Base-by-base conservation (phyloP, 2,888 invertebrate genomes). In the Malacosoma neustria region DNA sequence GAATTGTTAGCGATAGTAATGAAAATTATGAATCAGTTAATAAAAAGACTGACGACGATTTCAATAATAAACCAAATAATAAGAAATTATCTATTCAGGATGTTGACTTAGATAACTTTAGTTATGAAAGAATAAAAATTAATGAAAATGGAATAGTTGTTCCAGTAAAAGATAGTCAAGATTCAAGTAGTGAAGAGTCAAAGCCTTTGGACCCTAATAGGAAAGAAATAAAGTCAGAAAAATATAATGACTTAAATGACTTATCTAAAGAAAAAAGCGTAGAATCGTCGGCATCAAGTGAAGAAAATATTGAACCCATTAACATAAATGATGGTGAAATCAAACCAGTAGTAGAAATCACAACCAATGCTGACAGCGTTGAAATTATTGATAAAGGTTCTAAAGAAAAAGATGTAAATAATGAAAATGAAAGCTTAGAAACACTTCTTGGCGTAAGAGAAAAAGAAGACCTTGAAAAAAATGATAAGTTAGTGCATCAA, bases 321-420 rank as follows among this genome's bases (percentile, higher is more conserved):
- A 54, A 59, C 15, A 67, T 75, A 34, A 72, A 81, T 46, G 72
- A 76, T 30, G 81, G 62, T 14, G 79, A 80, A 63, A 58, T 80
- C 1, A 79, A 69, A 51, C 82, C 85, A 31, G 84, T 84, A 5
- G 67, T 80, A 12, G 84, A 85, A 66, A 62, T 75, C 12, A 71
- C 70, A 46, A 54, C 55, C 32, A 74, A 76, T 42, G 53, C 47
- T 35, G 63, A 59, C 11, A 66, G 59, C 43, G 47, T 38, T 29
- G 71, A 70, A 39, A 62, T 61, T 11, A 48, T 40, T 33, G 60
- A 58, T 37, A 63, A 62, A 46, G 52, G 46, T 35, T 43, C 32
- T 11, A 55, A 57, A 39, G 51, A 51, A 38, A 66, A 55, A 32
- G 46, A 46, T 33, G 31, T 43, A 9, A 41, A 41, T 30, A 43